A percentile compares a stretch with the other conserved stretches of the same genome.
phyloP scores from a whole-genome alignment of 2,113 vertebrate species.

The Eonycteris spelaea region DNA sequence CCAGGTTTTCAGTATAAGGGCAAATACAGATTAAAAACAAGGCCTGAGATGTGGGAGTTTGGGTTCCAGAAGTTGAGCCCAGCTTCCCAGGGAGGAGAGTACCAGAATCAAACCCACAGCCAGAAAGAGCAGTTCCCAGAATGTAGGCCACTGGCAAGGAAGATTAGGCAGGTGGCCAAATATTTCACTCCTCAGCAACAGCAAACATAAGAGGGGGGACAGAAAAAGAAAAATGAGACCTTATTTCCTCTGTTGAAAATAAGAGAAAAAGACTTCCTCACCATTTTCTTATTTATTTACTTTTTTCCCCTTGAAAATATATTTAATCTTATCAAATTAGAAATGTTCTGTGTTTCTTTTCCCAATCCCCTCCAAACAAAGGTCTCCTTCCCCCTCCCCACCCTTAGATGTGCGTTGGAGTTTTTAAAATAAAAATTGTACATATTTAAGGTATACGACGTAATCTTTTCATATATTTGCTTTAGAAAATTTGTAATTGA shows the following conservation, averaged over 20 bases:
- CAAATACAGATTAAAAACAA: neutral
- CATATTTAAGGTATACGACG: neutral
- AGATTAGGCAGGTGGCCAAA: neutral
- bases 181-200: neutral
- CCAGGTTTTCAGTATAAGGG: neutral
- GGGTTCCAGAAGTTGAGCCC: neutral
- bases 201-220: neutral
- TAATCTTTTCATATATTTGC: neutral
- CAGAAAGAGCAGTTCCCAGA: neutral
- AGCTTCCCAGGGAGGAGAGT: neutral
- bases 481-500: neutral
- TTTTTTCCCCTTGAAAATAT: constrained; percentile 76
- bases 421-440: neutral
- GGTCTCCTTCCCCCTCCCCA: neutral
- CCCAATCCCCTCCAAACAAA: constrained; percentile 46
- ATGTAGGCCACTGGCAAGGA: neutral
- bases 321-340: constrained; percentile 80
- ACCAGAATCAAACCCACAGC: neutral
- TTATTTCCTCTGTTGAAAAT: neutral
- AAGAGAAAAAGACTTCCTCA: neutral
- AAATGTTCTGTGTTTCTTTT: constrained; percentile 66
- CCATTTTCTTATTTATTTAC: neutral
- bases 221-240: neutral
- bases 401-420: neutral
- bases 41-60: too few relatives aligned